These are phyloP conservation scores for Mayetiola destructor DNA, from an alignment of 2,888 invertebrate genomes.

Conservation along the genomic window DNA sequence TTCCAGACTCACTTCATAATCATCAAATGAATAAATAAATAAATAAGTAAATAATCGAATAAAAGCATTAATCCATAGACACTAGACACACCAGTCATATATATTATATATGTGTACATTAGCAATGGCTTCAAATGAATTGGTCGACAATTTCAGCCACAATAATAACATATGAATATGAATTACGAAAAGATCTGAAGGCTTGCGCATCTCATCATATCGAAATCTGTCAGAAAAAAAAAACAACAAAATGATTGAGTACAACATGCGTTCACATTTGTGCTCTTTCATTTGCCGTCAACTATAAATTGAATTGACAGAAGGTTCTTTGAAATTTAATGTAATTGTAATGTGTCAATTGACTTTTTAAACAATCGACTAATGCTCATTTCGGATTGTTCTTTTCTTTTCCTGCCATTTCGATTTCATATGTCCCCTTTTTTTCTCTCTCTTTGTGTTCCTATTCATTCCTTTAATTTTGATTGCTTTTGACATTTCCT, in stretches of 20 bases:
- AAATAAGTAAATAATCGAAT: background rate
- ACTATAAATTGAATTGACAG: background rate
- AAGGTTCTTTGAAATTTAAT: background rate
- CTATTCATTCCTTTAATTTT: too few relatives aligned
- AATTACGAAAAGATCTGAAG: too few relatives aligned
- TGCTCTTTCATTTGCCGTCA: background rate
- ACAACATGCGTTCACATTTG: background rate
- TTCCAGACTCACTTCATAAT: too few relatives aligned
- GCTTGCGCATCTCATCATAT: too few relatives aligned
- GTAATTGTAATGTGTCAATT: conserved; percentile 2
- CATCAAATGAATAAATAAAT: conserved; percentile 4
- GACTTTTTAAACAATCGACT: background rate
- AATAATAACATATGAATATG: background rate
- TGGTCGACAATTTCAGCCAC: background rate
- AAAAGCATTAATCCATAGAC: background rate
- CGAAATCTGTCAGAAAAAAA: conserved; percentile 1
- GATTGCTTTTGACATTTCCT: too few relatives aligned
- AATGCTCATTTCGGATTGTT: too few relatives aligned
- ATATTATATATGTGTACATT: too few relatives aligned
- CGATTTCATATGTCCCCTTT: background rate
- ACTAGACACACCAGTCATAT: too few relatives aligned
- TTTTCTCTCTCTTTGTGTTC: background rate
- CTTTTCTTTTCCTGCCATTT: background rate
- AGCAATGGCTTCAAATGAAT: background rate
- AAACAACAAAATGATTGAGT: conserved; percentile 7